Percentiles rank a stretch among this genome's conserved stretches.
Conservation (phyloP, 2,797 vertebrate genomes). For the Hypotaenidia philippensis region DNA sequence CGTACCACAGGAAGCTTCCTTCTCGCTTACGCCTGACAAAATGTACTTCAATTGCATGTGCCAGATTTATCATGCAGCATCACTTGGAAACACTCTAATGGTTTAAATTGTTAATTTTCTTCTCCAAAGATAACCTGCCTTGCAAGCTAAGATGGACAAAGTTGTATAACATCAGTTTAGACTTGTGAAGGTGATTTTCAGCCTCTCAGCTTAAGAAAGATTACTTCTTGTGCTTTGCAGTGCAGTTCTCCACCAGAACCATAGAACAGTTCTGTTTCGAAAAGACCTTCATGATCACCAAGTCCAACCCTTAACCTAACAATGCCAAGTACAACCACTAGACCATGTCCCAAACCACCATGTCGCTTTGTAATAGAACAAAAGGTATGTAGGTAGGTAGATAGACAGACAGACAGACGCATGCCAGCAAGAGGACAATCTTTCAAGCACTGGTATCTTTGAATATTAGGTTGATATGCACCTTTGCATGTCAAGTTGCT, state of each 20-base stretch:
- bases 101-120: conserved; percentile 54
- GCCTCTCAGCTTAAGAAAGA: neutral
- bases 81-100: conserved; percentile 45
- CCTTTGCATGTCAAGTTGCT: neutral
- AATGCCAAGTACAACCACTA: too few relatives aligned
- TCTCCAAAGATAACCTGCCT: conserved; percentile 34
- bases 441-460: neutral
- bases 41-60: conserved; percentile 51
- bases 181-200: conserved; percentile 2
- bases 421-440: neutral
- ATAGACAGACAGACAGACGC: rapidly evolving
- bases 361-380: neutral
- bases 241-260: neutral
- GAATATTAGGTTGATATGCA: neutral
- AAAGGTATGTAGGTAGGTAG: neutral
- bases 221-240: neutral
- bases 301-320: too few relatives aligned
- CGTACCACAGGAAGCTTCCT: neutral
- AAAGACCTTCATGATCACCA: too few relatives aligned
- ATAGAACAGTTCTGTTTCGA: too few relatives aligned
- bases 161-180: neutral
- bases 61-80: conserved; percentile 50
- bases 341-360: too few relatives aligned
- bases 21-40: conserved; percentile 46
- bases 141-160: conserved; percentile 26